phyloP scores from a whole-genome alignment of 92 coral and sea anemone genomes.

The Micromussa lordhowensis region DNA sequence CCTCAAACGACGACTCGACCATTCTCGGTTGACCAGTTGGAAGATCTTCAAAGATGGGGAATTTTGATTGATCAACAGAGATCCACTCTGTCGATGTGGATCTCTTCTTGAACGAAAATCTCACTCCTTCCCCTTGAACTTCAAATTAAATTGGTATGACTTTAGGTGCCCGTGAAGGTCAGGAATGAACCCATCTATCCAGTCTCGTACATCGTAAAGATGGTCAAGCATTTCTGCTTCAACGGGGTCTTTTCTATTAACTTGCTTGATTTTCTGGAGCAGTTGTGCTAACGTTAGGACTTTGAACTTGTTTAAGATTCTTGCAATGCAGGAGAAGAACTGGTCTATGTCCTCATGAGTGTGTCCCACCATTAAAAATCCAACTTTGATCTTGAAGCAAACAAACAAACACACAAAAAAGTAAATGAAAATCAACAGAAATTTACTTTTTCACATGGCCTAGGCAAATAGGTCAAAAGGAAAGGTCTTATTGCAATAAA shows the following conservation, averaged over 20 bases:
- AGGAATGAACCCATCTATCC: conserved; percentile 2
- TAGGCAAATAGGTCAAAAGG: not conserved
- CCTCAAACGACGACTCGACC: not conserved
- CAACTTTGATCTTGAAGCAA: conserved; percentile 28
- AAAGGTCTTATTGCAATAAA: not conserved
- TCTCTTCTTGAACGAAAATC: not conserved
- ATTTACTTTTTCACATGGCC: not conserved
- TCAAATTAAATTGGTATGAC: not conserved
- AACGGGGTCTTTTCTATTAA: not conserved
- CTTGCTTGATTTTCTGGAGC: not conserved
- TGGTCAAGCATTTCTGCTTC: not conserved
- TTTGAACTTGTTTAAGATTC: not conserved
- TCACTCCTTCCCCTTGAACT: not conserved
- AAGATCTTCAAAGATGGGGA: not conserved
- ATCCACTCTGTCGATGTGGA: not conserved
- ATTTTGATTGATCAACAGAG: not conserved
- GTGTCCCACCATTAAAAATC: conserved; percentile 47
- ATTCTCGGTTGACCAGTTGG: not conserved
- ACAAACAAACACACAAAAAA: not conserved
- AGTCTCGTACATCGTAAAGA: not conserved
- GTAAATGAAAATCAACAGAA: not conserved
- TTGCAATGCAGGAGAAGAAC: conserved; percentile 32
- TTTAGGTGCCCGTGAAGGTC: conserved; percentile 11
- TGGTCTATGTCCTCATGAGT: conserved; percentile 51
- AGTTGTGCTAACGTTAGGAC: not conserved